A percentile compares a stretch with the other conserved stretches of the same genome.
These are phyloP conservation scores for Dynastes hyllus DNA, from an alignment of 2,888 invertebrate species.

Conservation along the genomic window DNA sequence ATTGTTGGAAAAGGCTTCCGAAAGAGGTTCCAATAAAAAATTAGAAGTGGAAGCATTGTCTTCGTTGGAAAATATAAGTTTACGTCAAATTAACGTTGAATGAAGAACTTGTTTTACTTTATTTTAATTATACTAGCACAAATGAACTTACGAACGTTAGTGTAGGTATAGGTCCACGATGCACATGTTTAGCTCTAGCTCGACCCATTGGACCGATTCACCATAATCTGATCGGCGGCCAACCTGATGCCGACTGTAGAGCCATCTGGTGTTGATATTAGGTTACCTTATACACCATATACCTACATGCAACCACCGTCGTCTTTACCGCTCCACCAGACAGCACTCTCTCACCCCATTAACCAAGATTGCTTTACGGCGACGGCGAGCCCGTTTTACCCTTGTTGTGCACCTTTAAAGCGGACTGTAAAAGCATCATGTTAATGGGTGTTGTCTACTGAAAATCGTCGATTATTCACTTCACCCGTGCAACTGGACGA, in stretches of 20 bases:
- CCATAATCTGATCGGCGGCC: constrained; percentile 61
- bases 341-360: constrained; percentile 58
- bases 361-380: constrained; percentile 58
- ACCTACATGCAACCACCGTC: constrained; percentile 11
- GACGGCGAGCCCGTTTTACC: constrained; percentile 52
- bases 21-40: too few relatives aligned
- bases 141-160: background rate
- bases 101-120: background rate
- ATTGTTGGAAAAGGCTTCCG: too few relatives aligned
- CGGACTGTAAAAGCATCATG: constrained; percentile 56
- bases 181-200: constrained; percentile 57
- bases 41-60: too few relatives aligned
- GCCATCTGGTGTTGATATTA: constrained; percentile 60
- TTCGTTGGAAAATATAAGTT: too few relatives aligned
- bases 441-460: constrained; percentile 51
- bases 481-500: background rate
- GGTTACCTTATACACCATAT: constrained; percentile 53
- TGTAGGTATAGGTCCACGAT: constrained; percentile 14
- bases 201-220: constrained; percentile 58
- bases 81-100: too few relatives aligned
- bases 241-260: constrained; percentile 57
- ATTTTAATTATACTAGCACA: background rate
- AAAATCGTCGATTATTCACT: constrained; percentile 32
- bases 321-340: constrained; percentile 43
- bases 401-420: constrained; percentile 54